phyloP scores from a whole-genome alignment of 2,888 invertebrate species.

The Troglohyphantes excavatus region DNA sequence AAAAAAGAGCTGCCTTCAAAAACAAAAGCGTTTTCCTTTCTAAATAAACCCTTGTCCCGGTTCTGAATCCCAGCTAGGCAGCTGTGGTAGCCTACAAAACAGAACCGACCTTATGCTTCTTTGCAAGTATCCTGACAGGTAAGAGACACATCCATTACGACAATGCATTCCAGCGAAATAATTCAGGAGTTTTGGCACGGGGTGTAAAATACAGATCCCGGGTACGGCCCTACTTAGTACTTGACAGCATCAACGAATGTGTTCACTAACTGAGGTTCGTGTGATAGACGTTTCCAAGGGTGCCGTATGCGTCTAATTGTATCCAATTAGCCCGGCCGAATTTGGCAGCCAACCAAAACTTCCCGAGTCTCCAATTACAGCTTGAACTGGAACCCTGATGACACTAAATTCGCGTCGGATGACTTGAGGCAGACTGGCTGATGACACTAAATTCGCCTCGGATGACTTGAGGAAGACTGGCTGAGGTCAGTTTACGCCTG shows the following conservation, averaged over 20 bases:
- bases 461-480: conserved; percentile 12
- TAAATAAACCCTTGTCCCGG: conserved; percentile 16
- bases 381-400: conserved; percentile 55
- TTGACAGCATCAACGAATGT: conserved; percentile 8
- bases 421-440: no score
- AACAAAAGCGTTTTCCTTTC: conserved; percentile 18
- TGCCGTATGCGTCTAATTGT: conserved; percentile 61
- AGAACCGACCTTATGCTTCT: not conserved
- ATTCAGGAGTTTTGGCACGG: conserved; percentile 51
- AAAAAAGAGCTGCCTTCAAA: not conserved
- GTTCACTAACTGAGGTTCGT: conserved; percentile 9
- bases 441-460: conserved; percentile 59
- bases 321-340: conserved; percentile 62
- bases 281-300: conserved; percentile 37
- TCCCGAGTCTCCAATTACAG: conserved; percentile 66
- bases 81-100: not conserved
- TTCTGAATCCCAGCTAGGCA: not conserved
- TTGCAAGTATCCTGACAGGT: conserved; percentile 39
- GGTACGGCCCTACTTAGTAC: conserved; percentile 28
- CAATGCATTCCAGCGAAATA: conserved; percentile 26
- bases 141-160: conserved; percentile 18
- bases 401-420: conserved; percentile 45
- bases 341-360: conserved; percentile 68
- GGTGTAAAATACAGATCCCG: conserved; percentile 14
- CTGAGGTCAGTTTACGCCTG: conserved; percentile 29